Conservation (phyloP, 2,797 vertebrate genomes). For the Cossypha polioptera region DNA sequence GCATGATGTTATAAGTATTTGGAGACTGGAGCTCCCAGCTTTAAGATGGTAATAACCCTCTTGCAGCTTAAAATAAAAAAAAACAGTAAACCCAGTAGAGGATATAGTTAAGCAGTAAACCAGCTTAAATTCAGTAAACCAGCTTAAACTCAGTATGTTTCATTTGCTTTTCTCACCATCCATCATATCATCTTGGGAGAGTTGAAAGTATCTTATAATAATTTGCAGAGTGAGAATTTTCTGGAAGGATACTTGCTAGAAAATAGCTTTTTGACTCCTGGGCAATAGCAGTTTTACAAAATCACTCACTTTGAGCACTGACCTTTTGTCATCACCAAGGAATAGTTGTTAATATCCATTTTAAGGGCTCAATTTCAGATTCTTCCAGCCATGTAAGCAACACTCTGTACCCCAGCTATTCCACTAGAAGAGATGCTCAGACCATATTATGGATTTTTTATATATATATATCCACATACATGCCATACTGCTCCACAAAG, state of each 20-base stretch:
- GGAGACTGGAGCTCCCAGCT: slow-evolving; percentile 8
- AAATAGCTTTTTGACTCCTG: slow-evolving; percentile 34
- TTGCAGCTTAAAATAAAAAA: slow-evolving; percentile 55
- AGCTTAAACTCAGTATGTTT: slow-evolving; percentile 54
- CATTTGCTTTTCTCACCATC: slow-evolving; percentile 50
- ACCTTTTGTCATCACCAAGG: neutral
- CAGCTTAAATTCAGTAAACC: slow-evolving; percentile 58
- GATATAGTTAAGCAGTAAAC: slow-evolving; percentile 62
- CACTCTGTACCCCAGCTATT: neutral
- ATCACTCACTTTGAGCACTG: neutral
- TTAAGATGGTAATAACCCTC: slow-evolving; percentile 52
- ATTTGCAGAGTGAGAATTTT: slow-evolving; percentile 45
- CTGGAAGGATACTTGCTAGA: slow-evolving; percentile 9
- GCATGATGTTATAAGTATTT: slow-evolving; percentile 36
- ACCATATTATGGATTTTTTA: neutral
- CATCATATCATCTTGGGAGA: slow-evolving; percentile 27
- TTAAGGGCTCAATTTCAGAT: neutral
- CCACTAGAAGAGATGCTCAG: neutral
- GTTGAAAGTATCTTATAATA: slow-evolving; percentile 34
- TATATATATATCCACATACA: neutral
- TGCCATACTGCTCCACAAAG: neutral
- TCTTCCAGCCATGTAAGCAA: neutral
- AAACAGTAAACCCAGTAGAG: slow-evolving; percentile 38
- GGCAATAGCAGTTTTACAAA: neutral
- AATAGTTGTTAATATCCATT: neutral